phyloP scores from a whole-genome alignment of 92 coral and sea anemone genomes.

The Montipora capitata region DNA sequence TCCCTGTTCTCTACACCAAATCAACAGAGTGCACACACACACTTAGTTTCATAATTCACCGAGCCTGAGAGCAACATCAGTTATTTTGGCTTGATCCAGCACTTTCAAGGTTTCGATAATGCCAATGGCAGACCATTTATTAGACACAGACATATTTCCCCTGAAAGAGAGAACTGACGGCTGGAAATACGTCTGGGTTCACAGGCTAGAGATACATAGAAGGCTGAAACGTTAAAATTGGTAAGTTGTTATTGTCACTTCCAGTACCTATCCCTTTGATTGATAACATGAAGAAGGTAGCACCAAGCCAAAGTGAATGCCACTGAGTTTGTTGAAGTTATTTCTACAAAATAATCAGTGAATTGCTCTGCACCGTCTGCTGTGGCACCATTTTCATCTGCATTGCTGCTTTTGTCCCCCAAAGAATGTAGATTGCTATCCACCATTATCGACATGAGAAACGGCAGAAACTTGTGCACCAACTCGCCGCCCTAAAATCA shows the following conservation, averaged over 20 bases:
- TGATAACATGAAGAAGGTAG: slow-evolving; percentile 81
- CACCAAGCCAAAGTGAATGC: slow-evolving; percentile 95
- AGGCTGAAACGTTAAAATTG: too few species aligned
- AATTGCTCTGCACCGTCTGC: slow-evolving; percentile 70
- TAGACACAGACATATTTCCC: too few species aligned
- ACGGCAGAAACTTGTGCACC: slow-evolving; percentile 88
- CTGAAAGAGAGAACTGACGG: too few species aligned
- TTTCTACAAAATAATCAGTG: slow-evolving; percentile 86
- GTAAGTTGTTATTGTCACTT: neutral
- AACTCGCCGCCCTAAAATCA: slow-evolving; percentile 85
- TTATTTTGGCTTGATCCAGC: too few species aligned
- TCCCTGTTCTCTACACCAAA: too few species aligned
- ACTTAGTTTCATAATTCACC: too few species aligned
- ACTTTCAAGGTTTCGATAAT: too few species aligned
- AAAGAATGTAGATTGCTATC: slow-evolving; percentile 87
- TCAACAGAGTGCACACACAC: too few species aligned
- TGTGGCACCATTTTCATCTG: slow-evolving; percentile 68
- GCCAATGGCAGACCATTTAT: too few species aligned
- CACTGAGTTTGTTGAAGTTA: slow-evolving; percentile 83
- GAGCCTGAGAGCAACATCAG: too few species aligned
- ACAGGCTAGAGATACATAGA: too few species aligned
- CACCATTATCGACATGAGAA: slow-evolving; percentile 96
- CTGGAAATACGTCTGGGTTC: too few species aligned
- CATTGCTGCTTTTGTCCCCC: slow-evolving; percentile 74
- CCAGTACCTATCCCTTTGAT: slow-evolving; percentile 92